Conservation (phyloP, 1,140 invertebrate species). For the Adoxophyes honmai region DNA sequence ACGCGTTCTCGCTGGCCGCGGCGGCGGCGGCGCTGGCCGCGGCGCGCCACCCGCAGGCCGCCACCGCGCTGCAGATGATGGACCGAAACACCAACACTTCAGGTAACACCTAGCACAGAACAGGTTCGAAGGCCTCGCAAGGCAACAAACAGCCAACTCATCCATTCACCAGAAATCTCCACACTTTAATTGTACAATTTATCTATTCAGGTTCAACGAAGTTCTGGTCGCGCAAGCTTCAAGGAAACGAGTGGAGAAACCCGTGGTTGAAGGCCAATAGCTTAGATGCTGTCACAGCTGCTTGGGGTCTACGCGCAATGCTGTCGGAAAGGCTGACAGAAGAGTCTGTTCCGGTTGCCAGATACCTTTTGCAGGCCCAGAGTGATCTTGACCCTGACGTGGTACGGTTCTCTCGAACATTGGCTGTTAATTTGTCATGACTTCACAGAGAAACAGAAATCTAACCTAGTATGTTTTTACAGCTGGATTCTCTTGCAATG, state of each 20-base stretch:
- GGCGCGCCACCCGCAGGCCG: constrained; percentile 49
- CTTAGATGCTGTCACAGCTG: constrained; percentile 91
- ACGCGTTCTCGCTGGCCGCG: constrained; percentile 53
- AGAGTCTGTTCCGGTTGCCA: constrained; percentile 87
- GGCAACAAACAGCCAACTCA: no score
- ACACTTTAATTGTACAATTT: not conserved
- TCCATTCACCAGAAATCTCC: no score
- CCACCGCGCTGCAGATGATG: constrained; percentile 47
- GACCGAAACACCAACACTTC: constrained; percentile 57
- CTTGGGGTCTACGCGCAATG: constrained; percentile 88
- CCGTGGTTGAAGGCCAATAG: constrained; percentile 86
- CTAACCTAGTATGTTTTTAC: constrained; percentile 29
- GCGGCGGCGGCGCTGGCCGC: constrained; percentile 45
- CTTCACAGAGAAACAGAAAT: not conserved
- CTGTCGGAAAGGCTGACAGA: constrained; percentile 81
- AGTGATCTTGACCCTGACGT: constrained; percentile 54
- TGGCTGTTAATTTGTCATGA: not conserved
- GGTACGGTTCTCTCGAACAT: constrained; percentile 28
- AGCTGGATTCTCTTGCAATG: constrained; percentile 83
- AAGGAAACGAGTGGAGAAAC: constrained; percentile 81
- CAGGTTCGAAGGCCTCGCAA: no score
- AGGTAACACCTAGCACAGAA: constrained; percentile 31
- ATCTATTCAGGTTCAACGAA: constrained; percentile 34
- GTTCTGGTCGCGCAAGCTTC: constrained; percentile 60
- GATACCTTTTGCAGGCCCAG: constrained; percentile 84